Evolutionary conservation across 2,113 vertebrate genomes (phyloP), one percentile per base, ranked within the genome.

Genomic region (Sinocyclocheilus anophthalmus): DNA sequence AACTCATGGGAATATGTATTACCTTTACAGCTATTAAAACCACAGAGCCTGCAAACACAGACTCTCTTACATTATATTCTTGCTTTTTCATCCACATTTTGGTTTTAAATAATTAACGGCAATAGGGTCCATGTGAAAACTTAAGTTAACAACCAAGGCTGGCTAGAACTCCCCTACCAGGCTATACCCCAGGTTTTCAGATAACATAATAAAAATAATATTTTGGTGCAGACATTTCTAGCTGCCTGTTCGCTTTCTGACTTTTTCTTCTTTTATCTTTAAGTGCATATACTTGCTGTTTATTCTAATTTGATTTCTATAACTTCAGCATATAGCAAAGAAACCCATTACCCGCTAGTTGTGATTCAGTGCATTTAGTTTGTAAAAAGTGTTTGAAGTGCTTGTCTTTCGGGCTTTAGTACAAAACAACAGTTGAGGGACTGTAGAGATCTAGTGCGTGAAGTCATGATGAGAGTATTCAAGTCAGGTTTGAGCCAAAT

Each of bases 81-180:
- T 86, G 5, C 70, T 86, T 83, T 75, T 85, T 82, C 85, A 88
- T 42, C 22, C 76, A 79, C 61, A 84, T 87, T 53, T 76, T 82
- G 9, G 53, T 78, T 87, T 87, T 92, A 85, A 93, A 92, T 92
- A 90, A 92, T 91, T 91, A 83, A 90, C 88, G 86, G 24, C 87
- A 83, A 87, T 80, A 82, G 83, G 76, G 89, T 86, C 83, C 55
- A 85, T 24, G 87, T 79, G 86, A 89, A 87, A 90, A 89, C 86
- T 75, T 87, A 88, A 92, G 90, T 79, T 89, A 90, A 90, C 88
- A 91, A 81, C 84, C 84, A 84, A 88, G 92, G 89, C 84, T 55
- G 84, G 33, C 59, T 53, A 2, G 53, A 88, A 86, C 61, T 39
- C 42, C 70, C 80, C 57, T 76, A 79, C 85, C 84, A 53, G 42